phyloP scores from a whole-genome alignment of 2,888 invertebrate genomes.

The Glyphotaelius pellucidus region DNA sequence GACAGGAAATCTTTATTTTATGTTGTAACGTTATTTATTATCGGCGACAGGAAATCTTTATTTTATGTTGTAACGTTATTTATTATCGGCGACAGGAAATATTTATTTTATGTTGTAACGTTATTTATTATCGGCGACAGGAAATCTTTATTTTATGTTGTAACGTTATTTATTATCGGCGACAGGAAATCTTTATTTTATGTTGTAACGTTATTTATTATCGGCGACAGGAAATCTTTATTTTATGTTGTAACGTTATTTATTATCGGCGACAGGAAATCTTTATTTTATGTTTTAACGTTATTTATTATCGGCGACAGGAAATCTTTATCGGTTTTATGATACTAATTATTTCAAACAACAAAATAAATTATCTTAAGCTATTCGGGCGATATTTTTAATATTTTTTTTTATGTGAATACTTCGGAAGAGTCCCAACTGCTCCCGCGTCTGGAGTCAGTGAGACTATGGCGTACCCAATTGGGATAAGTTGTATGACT shows the following conservation, averaged over 20 bases:
- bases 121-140: too few species aligned
- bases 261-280: too few species aligned
- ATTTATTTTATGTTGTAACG: neutral
- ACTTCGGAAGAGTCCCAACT: too few species aligned
- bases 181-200: neutral
- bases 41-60: neutral
- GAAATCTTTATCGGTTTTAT: neutral
- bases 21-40: neutral
- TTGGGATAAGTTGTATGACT: too few species aligned
- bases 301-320: neutral
- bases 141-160: neutral
- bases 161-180: too few species aligned
- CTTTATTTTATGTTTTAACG: neutral
- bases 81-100: too few species aligned
- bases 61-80: neutral
- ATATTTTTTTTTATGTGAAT: too few species aligned
- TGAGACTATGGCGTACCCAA: too few species aligned
- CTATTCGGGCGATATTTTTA: too few species aligned
- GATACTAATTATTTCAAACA: neutral
- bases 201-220: too few species aligned
- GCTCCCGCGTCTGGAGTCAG: too few species aligned
- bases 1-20: neutral
- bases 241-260: neutral
- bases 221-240: neutral
- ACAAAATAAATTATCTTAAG: neutral